Evolutionary conservation across 2,797 vertebrate genomes (phyloP), one percentile per base, ranked within the genome.

Genomic region (Rhinella marina): DNA sequence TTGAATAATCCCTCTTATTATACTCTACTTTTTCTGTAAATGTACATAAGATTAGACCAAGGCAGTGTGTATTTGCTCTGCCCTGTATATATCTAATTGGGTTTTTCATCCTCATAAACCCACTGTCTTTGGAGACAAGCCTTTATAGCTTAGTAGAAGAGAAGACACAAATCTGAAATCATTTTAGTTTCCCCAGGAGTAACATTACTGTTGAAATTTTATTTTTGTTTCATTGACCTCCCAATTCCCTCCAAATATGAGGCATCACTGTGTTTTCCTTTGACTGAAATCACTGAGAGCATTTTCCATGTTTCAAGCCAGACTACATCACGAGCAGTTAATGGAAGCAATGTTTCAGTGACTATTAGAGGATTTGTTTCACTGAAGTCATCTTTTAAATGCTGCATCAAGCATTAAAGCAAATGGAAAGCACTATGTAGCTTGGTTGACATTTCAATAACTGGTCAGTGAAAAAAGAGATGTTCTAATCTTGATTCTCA

Each of bases 391-490:
- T 90, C 56, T 61, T 25, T 87, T 90, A 89, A 85, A 92, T 76
- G 90, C 88, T 91, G 61, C 10, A 14, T 84, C 52, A 68, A 50
- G 68, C 90, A 29, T 90, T 90, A 86, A 83, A 19, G 14, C 6
- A 90, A 90, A 89, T 73, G 84, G 90, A 86, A 85, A 90, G 6
- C 62, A 59, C 27, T 92, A 80, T 77, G 19, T 72, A 86, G 92
- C 90, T 91, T 82, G 90, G 86, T 19, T 92, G 90, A 91, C 88
- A 90, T 92, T 93, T 94, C 80, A 92, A 88, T 92, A 92, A 91
- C 88, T 92, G 84, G 88, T 85, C 90, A 90, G 76, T 89, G 86
- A 88, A 89, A 89, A 92, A 90, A 41, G 90, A 84, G 89, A 92
- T 91, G 91, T 92, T 88, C 79, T 91, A 83, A 87, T 90, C 90